Base-by-base conservation (phyloP, 2,888 invertebrate species). In the Camptogramma bilineatum region DNA sequence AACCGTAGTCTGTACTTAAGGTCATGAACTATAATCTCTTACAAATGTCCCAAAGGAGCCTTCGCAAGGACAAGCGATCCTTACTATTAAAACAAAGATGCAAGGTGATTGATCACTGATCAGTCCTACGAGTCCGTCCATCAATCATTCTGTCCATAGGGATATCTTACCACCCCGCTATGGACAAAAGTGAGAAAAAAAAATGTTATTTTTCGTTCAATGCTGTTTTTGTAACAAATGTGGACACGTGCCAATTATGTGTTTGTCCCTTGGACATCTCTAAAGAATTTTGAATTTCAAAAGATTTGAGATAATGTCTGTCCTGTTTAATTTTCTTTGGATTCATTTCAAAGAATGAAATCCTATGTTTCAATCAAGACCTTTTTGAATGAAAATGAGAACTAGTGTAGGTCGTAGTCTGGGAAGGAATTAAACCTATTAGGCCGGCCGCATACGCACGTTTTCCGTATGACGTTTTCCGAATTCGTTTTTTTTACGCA, bases 81-180 rank as follows among this genome's bases (percentile, higher is more conserved):
- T 19, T 47, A 31, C 51, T 54, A 34, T 61, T 65, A 65, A 65
- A 61, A 70, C 68, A 67, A 68, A 61, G 64, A 56, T 55, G 56
- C 51, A 28, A 28, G 72, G 80, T 85, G 86, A 86, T 86, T 83
- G 85, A 86, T 86, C 84, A 86, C 86, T 81, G 85, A 86, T 86
- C 83, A 75, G 74, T 74, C 74, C 80, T 80, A 28, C 77, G 75
- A 28, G 28, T 28, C 59, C 67, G 71, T 69, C 71, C 83, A 86
- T 86, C 86, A 83, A 87, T 86, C 86, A 85, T 75, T 16, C 52
- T 66, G 75, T 71, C 72, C 74, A 64, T 64, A 73, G 73, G 70
- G 73, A 74, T 72, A 77, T 77, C 77, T 79, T 72, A 65, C 69
- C 83, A 78, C 74, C 69, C 66, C 56, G 66, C 72, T 66, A 58